Base-by-base conservation (phyloP, 2,888 invertebrate genomes). In the Dynastes tityus region DNA sequence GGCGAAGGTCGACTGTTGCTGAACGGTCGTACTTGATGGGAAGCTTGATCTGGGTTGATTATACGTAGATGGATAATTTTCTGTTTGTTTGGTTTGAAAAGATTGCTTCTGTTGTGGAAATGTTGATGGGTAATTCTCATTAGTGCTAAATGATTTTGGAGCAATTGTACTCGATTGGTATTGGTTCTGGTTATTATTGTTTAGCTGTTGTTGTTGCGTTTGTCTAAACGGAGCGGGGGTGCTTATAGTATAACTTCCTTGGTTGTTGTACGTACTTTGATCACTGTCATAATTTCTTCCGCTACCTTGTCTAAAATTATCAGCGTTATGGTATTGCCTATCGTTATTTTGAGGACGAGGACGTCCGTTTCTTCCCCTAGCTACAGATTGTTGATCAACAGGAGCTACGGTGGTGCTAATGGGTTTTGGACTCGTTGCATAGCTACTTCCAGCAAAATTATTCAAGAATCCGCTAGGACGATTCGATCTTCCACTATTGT, bases 391-490 rank as follows among this genome's bases (percentile, higher is more conserved):
- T 76, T 68, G 78, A 55, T 78, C 80, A 75, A 8, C 79, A 70
- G 40, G 85, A 84, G 76, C 83, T 85, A 76, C 86, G 82, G 83
- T 79, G 83, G 83, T 86, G 83, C 73, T 82, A 85, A 78, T 87
- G 85, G 90, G 88, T 63, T 88, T 88, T 74, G 89, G 85, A 1
- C 91, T 91, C 0, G 91, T 90, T 0, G 90, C 90, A 1, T 87
- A 83, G 81, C 88, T 89, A 77, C 89, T 90, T 40, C 89, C 90
- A 16, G 90, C 88, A 78, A 89, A 91, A 81, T 89, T 89, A 81
- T 89, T 91, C 13, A 86, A 78, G 80, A 88, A 88, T 16, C 86
- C 87, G 4, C 88, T 86, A 9, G 88, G 86, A 78, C 86, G 84
- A 4, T 86, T 86, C 22, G 89, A 87, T 51, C 86, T 85, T 58